A percentile compares a stretch with the other conserved stretches of the same genome.
Conservation (phyloP, 2,888 invertebrate species). For the Parelbella ahira region DNA sequence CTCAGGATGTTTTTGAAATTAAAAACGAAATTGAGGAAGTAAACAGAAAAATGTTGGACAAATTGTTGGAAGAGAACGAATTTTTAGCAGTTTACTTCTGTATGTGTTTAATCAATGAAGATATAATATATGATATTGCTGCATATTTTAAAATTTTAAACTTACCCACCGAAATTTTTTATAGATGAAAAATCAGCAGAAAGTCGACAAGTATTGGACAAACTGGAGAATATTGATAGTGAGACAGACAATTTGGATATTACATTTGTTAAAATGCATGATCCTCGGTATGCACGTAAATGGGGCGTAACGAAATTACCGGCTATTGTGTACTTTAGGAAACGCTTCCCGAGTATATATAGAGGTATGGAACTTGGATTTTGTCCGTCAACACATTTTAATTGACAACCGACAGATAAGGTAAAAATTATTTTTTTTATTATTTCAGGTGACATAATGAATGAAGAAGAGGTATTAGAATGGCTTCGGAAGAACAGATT, state of each 20-base stretch:
- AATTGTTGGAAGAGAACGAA: slow-evolving; percentile 95
- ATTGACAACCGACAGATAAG: too few species aligned
- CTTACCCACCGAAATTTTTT: too few species aligned
- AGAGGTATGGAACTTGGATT: too few species aligned
- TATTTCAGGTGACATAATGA: slow-evolving; percentile 87
- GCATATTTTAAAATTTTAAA: too few species aligned
- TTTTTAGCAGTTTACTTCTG: slow-evolving; percentile 97
- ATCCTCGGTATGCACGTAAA: slow-evolving; percentile 93
- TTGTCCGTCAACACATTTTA: too few species aligned
- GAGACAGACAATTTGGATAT: slow-evolving; percentile 97
- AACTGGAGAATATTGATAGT: slow-evolving; percentile 95
- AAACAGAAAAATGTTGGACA: slow-evolving; percentile 97
- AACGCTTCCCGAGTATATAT: slow-evolving; percentile 95
- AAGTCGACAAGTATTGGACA: slow-evolving; percentile 90
- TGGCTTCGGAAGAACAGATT: slow-evolving; percentile 96
- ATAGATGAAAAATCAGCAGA: slow-evolving; percentile 91
- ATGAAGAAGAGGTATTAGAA: slow-evolving; percentile 92
- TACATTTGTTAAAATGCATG: slow-evolving; percentile 96
- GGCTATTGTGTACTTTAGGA: slow-evolving; percentile 94
- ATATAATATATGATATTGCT: too few species aligned
- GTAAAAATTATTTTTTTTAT: too few species aligned
- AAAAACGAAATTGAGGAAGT: slow-evolving; percentile 99
- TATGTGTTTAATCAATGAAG: slow-evolving; percentile 83
- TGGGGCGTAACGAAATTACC: slow-evolving; percentile 96
- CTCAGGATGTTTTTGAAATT: slow-evolving; percentile 96